phyloP scores from a whole-genome alignment of 92 coral and sea anemone genomes.

The Phenganax stokvisi region DNA sequence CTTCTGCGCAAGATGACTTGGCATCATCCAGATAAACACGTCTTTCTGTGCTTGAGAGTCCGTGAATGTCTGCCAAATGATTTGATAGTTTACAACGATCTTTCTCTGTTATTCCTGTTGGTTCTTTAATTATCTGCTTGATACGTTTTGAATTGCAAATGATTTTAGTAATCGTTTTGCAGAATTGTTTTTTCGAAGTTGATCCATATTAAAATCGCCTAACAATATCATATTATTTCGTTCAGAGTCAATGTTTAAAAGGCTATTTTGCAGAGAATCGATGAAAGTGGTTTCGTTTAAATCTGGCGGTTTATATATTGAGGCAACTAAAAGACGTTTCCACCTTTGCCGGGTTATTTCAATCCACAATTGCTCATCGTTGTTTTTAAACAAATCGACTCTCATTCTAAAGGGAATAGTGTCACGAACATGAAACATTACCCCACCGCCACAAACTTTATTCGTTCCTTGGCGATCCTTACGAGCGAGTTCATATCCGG shows the following conservation, averaged over 20 bases:
- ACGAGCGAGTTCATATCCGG: slow-evolving; percentile 30
- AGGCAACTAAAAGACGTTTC: background rate
- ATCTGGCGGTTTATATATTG: slow-evolving; percentile 32
- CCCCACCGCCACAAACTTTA: slow-evolving; percentile 44
- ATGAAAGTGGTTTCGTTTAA: slow-evolving; percentile 25
- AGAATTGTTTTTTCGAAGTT: slow-evolving; percentile 20
- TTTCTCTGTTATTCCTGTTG: slow-evolving; percentile 38
- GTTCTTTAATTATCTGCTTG: slow-evolving; percentile 20
- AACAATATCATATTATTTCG: slow-evolving; percentile 1
- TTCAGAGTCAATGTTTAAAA: slow-evolving; percentile 31
- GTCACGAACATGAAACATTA: slow-evolving; percentile 29
- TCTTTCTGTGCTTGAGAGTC: too few relatives aligned
- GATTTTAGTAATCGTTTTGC: slow-evolving; percentile 25
- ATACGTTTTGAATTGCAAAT: slow-evolving; percentile 40
- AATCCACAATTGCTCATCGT: slow-evolving; percentile 25
- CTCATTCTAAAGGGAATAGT: slow-evolving; percentile 22
- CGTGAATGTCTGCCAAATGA: too few relatives aligned
- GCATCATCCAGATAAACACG: too few relatives aligned
- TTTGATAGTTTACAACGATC: too few relatives aligned
- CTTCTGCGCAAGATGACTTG: too few relatives aligned
- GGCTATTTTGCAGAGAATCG: slow-evolving; percentile 3
- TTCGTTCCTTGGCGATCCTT: slow-evolving; percentile 18
- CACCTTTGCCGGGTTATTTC: slow-evolving; percentile 28
- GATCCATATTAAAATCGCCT: slow-evolving; percentile 36
- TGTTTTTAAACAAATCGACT: background rate